phyloP scores from a whole-genome alignment of 1,140 invertebrate species.

The Amphibalanus amphitrite region DNA sequence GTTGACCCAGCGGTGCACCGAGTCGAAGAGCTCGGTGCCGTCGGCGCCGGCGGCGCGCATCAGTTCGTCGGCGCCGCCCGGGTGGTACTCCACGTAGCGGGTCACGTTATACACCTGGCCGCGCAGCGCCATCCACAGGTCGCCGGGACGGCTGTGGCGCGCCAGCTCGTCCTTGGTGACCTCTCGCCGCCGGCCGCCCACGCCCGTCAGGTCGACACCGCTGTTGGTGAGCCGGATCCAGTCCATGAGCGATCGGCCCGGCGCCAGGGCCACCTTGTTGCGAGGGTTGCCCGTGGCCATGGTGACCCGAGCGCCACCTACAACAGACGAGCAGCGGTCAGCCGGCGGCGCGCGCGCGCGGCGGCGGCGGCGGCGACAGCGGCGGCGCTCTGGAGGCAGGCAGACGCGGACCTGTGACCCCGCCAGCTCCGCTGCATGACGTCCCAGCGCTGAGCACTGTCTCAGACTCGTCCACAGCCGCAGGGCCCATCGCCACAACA shows the following conservation, averaged over 20 bases:
- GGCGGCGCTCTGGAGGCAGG: background rate
- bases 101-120: slow-evolving; percentile 87
- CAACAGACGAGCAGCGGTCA: background rate
- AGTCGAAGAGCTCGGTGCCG: slow-evolving; percentile 82
- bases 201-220: slow-evolving; percentile 65
- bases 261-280: slow-evolving; percentile 78
- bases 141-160: slow-evolving; percentile 55
- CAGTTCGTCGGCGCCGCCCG: slow-evolving; percentile 38
- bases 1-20: slow-evolving; percentile 92
- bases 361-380: no score
- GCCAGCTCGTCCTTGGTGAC: slow-evolving; percentile 58
- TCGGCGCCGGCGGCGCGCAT: slow-evolving; percentile 38
- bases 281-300: slow-evolving; percentile 50
- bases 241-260: slow-evolving; percentile 91
- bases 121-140: slow-evolving; percentile 77
- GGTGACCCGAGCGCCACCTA: background rate
- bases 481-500: no score
- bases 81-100: slow-evolving; percentile 82
- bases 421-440: no score
- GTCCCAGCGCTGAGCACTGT: no score
- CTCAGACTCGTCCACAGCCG: no score
- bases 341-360: no score
- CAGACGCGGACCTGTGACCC: no score
- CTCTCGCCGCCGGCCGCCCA: slow-evolving; percentile 36
- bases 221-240: slow-evolving; percentile 66